Evolutionary conservation across 2,888 invertebrate genomes (phyloP).

Genomic region (Hyposoter dolosus): DNA sequence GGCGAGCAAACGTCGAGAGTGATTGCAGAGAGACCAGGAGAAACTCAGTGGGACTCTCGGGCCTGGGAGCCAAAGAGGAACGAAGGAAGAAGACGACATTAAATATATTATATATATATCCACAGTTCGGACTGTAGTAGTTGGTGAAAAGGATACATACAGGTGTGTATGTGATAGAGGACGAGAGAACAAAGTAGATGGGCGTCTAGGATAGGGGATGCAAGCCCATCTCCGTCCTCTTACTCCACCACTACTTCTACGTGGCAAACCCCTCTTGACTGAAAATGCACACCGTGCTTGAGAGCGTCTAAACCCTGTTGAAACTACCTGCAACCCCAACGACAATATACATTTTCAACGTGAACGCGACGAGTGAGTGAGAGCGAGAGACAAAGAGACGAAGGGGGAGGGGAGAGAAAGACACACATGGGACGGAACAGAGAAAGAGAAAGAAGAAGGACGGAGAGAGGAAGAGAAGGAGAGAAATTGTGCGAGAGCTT

Average conservation of each 20-base stretch:
- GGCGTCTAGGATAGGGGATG: slow-evolving; percentile 31
- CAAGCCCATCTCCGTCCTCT: slow-evolving; percentile 39
- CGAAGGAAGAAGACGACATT: slow-evolving; percentile 19
- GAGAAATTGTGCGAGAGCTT: slow-evolving; percentile 24
- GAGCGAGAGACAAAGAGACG: slow-evolving; percentile 9
- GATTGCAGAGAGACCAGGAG: slow-evolving; percentile 44
- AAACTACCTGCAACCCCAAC: slow-evolving; percentile 50
- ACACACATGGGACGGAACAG: slow-evolving; percentile 1
- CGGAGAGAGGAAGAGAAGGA: background rate
- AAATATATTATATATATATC: background rate
- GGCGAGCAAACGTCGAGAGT: slow-evolving; percentile 54
- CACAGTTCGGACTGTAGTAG: slow-evolving; percentile 2
- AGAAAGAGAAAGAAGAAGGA: slow-evolving; percentile 6
- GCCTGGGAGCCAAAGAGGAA: slow-evolving; percentile 6
- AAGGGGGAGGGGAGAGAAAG: background rate
- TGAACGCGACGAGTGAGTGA: background rate
- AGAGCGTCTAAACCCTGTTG: slow-evolving; percentile 37
- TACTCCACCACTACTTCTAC: slow-evolving; percentile 23
- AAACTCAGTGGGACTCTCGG: slow-evolving; percentile 17
- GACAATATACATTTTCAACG: slow-evolving; percentile 48
- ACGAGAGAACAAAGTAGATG: slow-evolving; percentile 40
- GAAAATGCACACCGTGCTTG: slow-evolving; percentile 31
- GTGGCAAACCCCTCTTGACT: slow-evolving; percentile 20
- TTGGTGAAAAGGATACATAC: slow-evolving; percentile 7
- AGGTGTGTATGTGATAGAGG: slow-evolving; percentile 24